Conservation (phyloP, 2,797 vertebrate genomes). For the Rhinophrynus dorsalis region DNA sequence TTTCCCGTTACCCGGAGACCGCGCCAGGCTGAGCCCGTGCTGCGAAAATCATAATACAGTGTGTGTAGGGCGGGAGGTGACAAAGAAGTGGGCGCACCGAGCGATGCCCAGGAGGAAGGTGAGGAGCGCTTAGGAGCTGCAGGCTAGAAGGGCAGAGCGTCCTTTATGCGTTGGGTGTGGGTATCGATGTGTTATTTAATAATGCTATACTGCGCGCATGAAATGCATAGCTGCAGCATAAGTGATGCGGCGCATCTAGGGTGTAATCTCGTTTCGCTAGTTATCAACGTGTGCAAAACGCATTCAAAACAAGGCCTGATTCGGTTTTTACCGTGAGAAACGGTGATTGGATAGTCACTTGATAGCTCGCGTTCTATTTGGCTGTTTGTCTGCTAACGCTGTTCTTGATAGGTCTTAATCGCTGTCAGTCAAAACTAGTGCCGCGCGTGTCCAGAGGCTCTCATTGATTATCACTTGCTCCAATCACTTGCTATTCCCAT, state of each 20-base stretch:
- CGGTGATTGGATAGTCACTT: too few relatives aligned
- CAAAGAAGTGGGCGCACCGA: not conserved
- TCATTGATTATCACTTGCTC: slow-evolving; percentile 30
- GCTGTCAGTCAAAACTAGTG: slow-evolving; percentile 25
- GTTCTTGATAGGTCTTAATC: not conserved
- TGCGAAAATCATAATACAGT: not conserved
- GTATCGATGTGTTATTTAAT: too few relatives aligned
- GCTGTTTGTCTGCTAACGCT: not conserved
- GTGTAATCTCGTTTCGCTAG: too few relatives aligned
- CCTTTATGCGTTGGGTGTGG: too few relatives aligned
- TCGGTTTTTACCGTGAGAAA: not conserved
- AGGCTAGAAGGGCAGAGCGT: not conserved
- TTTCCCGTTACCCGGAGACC: slow-evolving; percentile 41
- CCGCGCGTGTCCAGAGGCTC: slow-evolving; percentile 3
- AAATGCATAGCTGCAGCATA: too few relatives aligned
- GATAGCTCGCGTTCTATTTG: too few relatives aligned
- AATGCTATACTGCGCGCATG: not conserved
- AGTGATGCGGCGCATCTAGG: too few relatives aligned
- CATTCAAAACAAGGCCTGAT: slow-evolving; percentile 26
- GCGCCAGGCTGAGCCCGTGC: slow-evolving; percentile 10
- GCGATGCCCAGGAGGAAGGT: slow-evolving; percentile 48
- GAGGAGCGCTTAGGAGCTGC: not conserved
- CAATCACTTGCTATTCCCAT: not conserved
- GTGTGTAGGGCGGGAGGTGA: not conserved
- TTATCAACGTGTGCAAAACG: not conserved